Base-by-base conservation (phyloP, 2,113 vertebrate genomes). In the Dipodomys merriami region DNA sequence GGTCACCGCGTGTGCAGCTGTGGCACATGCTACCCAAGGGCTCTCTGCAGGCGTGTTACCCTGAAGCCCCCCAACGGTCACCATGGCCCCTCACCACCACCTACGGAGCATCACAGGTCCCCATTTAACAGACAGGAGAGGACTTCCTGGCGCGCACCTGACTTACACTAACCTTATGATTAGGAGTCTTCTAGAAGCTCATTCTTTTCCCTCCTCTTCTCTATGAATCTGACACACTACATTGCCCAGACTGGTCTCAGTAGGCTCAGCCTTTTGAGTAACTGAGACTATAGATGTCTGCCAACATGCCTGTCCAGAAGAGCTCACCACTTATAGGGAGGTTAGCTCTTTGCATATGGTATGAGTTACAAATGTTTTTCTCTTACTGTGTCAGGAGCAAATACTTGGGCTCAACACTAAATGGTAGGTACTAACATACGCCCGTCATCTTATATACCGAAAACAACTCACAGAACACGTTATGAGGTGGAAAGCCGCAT, bases 101-200 rank as follows among this genome's bases (percentile, higher is more conserved):
- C 15, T 71, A 46, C 20, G 5, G 62, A 33, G 53, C 46, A 71
- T 20, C 67, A 77, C 12, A 79, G 72, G 15, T 13, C 10, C 53
- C 33, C 92, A 81, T 69, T 44, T 65, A 33, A 67, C 0, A 60
- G 77, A 44, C 67, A 94, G 88, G 49, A 91, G 77, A 82, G 83
- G 9, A 0, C 27, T 74, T 22, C 22, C 64, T 15, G 1, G 13
- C 35, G 25, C 6, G 53, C 27, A 82, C 6, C 84, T 85, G 57
- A 88, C 82, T 49, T 83, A 39, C 6, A 73, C 78, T 81, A 78
- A 86, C 46, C n/a, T 89, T 82, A 83, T n/a, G 23, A 53, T 30
- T 1, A 88, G 33, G 62, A 5, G 23, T 23, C 8, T 64, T 64
- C 62, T 57, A 57, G 53, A 57, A 13, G 12, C 20, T 64, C 62